Percentiles rank a stretch among this genome's conserved stretches.
These are phyloP conservation scores for Okamejei kenojei DNA, from an alignment of 2,797 vertebrate species.

Conservation along the genomic window DNA sequence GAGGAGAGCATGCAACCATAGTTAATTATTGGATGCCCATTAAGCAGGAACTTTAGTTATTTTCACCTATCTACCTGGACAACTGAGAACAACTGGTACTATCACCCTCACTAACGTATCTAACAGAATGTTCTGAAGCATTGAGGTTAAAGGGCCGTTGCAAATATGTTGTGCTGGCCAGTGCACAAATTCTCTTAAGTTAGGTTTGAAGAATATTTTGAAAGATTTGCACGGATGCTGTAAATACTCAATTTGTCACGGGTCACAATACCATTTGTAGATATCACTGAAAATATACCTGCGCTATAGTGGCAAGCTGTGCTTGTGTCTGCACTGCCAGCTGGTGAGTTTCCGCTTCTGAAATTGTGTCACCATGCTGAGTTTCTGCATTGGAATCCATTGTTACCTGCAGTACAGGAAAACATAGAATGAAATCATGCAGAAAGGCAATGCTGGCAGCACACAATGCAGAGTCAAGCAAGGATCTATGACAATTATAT, in stretches of 20 bases:
- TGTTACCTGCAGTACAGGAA: slow-evolving; percentile 71
- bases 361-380: slow-evolving; percentile 87
- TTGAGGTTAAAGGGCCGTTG: background rate
- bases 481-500: background rate
- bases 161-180: background rate
- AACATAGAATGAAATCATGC: background rate
- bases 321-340: slow-evolving; percentile 75
- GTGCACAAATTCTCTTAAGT: background rate
- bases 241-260: background rate
- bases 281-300: slow-evolving; percentile 63
- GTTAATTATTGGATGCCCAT: background rate
- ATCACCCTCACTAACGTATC: background rate
- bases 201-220: background rate
- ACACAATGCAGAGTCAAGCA: background rate
- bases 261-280: background rate
- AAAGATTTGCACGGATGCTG: background rate
- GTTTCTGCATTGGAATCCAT: slow-evolving; percentile 96
- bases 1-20: background rate
- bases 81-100: background rate
- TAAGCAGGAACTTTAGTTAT: background rate
- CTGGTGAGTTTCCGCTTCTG: slow-evolving; percentile 89
- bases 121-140: background rate
- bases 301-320: slow-evolving; percentile 87
- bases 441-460: background rate
- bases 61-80: background rate